Base-by-base conservation (phyloP, 2,888 invertebrate genomes). In the Timandra comae region DNA sequence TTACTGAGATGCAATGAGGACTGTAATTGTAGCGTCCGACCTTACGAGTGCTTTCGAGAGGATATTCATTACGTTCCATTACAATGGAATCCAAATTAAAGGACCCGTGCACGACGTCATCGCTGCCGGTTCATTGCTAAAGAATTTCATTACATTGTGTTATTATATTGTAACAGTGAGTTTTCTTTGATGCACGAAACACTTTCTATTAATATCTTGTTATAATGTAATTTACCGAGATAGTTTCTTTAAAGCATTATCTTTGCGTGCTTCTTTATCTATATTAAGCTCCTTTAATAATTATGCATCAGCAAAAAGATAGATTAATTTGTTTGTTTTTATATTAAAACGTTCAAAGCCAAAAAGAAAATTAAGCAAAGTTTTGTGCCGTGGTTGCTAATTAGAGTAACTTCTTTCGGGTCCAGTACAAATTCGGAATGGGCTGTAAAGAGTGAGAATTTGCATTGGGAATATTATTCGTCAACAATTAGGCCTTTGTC, bases 401-500 rank as follows among this genome's bases (percentile, higher is more conserved):
- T 80, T 77, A 77, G 72, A 65, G 68, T 72, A 77, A 80, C 72
- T 78, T 76, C 71, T 72, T 75, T 73, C 54, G 67, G 65, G 69
- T 65, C 59, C 63, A 67, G 69, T 74, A 82, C 82, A 82, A 82
- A 82, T 81, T 82, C 68, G 56, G 62, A 82, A 84, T 80, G 74
- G 77, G 74, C 76, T 75, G 77, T 82, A 79, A 82, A 81, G 74
- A 74, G 78, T 73, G 71, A 52, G 76, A 81, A 85, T 85, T 85
- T 82, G 80, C 82, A 84, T 82, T 72, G 75, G 70, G 75, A 76
- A 80, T 81, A 80, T 82, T 80, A 80, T 80, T 79, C 81, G 76
- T 78, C 79, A 84, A 79, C 80, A 82, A 84, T 82, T 84, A 81
- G 78, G 73, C 73, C 69, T 78, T 82, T 80, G 82, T 81, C 79